Conservation (phyloP, 2,113 vertebrate species). For the Romanogobio albipinnatus region DNA sequence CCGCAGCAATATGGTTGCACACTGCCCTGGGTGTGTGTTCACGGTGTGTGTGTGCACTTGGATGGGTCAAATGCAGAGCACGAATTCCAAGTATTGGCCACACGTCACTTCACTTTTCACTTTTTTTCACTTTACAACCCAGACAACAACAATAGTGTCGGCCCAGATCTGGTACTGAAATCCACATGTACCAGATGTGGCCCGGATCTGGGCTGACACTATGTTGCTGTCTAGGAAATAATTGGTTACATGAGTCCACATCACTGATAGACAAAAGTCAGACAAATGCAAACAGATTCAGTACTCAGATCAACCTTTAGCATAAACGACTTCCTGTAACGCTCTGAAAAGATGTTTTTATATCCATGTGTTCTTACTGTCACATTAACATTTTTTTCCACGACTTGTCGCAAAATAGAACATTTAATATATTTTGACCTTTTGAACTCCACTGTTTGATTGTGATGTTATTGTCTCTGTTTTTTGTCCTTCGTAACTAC, state of each 20-base stretch:
- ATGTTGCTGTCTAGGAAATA: background rate
- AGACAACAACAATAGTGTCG: no score
- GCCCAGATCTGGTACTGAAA: no score
- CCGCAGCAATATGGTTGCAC: no score
- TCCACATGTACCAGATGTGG: no score
- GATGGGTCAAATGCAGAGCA: no score
- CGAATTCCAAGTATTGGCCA: no score
- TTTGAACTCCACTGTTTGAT: constrained; percentile 69
- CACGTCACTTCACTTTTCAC: no score
- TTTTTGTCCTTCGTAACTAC: constrained; percentile 58
- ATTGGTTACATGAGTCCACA: background rate
- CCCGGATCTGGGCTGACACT: no score
- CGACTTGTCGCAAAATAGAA: constrained; percentile 72
- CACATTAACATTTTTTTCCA: constrained; percentile 70
- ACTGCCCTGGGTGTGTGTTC: no score
- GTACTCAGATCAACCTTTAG: background rate
- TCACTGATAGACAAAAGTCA: background rate
- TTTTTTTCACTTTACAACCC: no score
- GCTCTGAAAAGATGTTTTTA: constrained; percentile 8
- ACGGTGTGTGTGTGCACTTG: no score
- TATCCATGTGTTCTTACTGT: constrained; percentile 56
- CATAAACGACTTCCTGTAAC: constrained; percentile 1
- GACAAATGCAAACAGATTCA: background rate
- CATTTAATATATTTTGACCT: constrained; percentile 78
- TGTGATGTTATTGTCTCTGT: constrained; percentile 61